Evolutionary conservation across 2,888 invertebrate species (phyloP).

Genomic region (Rhingia rostrata): DNA sequence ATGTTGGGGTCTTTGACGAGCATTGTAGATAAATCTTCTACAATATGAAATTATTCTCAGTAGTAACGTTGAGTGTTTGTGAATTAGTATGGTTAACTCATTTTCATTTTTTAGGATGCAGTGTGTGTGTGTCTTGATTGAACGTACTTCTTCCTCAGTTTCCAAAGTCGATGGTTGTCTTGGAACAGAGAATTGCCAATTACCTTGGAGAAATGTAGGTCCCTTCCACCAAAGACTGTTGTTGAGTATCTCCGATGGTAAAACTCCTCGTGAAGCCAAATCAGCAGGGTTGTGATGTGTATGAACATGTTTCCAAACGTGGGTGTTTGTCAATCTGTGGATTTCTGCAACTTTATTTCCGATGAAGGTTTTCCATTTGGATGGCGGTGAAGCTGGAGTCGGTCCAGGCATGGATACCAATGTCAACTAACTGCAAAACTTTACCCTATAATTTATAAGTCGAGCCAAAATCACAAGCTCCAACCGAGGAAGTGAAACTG

Average conservation of each 20-base stretch:
- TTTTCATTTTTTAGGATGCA: conserved; percentile 2
- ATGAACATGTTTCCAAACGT: conserved; percentile 18
- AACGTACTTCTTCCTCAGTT: conserved; percentile 16
- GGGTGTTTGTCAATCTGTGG: neutral
- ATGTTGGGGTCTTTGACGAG: neutral
- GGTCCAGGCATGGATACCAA: conserved; percentile 18
- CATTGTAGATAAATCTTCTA: neutral
- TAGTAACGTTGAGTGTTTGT: conserved; percentile 1
- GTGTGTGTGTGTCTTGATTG: conserved; percentile 1
- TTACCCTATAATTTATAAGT: neutral
- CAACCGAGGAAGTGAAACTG: conserved; percentile 38
- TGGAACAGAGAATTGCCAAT: neutral
- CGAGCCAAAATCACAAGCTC: conserved; percentile 39
- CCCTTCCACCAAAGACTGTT: conserved; percentile 46
- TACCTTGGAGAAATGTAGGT: conserved; percentile 23
- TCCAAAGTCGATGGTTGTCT: conserved; percentile 10
- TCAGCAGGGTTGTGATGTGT: conserved; percentile 19
- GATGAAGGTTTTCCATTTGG: conserved; percentile 21
- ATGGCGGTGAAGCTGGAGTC: conserved; percentile 22
- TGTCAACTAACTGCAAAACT: conserved; percentile 4
- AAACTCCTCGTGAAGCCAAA: conserved; percentile 22
- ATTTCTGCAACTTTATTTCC: conserved; percentile 20
- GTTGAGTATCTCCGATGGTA: conserved; percentile 1
- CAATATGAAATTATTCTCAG: conserved; percentile 15
- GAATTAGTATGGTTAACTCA: conserved; percentile 5